These are phyloP conservation scores for Anguilla megastoma DNA, from an alignment of 2,797 vertebrate species.

Conservation along the genomic window DNA sequence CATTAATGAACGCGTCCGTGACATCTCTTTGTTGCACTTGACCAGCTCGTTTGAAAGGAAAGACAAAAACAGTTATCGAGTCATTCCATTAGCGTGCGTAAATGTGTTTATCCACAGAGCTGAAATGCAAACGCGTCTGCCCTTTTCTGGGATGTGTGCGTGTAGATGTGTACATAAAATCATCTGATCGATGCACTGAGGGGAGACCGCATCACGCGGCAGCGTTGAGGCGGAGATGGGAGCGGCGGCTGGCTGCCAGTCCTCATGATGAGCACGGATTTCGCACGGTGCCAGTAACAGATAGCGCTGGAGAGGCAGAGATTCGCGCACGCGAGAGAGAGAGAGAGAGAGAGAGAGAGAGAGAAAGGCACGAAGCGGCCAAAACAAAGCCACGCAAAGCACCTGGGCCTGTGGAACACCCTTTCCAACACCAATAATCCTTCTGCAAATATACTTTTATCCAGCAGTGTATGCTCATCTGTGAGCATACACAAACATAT, in stretches of 20 bases:
- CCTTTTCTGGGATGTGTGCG: background rate
- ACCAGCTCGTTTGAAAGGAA: background rate
- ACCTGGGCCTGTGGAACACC: background rate
- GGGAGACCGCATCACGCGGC: background rate
- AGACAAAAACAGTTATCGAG: background rate
- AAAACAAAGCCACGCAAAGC: background rate
- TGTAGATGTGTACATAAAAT: background rate
- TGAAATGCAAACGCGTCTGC: background rate
- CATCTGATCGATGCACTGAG: background rate
- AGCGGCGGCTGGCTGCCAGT: background rate
- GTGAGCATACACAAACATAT: background rate
- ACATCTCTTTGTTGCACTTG: background rate
- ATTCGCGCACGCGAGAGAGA: too few relatives aligned
- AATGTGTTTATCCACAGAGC: background rate
- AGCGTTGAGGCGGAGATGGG: background rate
- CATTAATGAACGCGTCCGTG: background rate
- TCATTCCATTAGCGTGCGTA: background rate
- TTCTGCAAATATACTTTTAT: background rate
- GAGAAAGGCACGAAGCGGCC: background rate
- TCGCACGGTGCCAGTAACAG: background rate
- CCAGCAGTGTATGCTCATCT: background rate
- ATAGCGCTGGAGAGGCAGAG: background rate
- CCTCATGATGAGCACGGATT: conserved; percentile 7
- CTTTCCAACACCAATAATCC: background rate
- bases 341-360: background rate